Conservation (phyloP, 2,888 invertebrate genomes). For the Cybosia mesomella region DNA sequence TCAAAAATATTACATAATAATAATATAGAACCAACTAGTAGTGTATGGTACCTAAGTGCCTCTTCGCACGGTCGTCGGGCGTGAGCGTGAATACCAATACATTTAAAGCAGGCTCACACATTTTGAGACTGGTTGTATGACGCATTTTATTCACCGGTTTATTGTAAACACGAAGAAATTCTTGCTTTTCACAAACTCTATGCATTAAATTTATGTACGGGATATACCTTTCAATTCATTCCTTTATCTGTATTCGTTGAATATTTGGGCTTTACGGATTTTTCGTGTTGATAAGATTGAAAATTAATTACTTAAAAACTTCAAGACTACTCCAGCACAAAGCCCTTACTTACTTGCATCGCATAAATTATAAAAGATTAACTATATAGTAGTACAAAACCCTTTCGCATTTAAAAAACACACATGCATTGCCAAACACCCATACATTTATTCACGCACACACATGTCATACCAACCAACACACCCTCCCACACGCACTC, state of each 20-base stretch:
- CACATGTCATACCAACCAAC: too few relatives aligned
- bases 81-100: slow-evolving; percentile 65
- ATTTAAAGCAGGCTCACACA: slow-evolving; percentile 65
- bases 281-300: not conserved
- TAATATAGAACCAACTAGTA: slow-evolving; percentile 53
- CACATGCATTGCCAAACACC: too few relatives aligned
- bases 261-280: not conserved
- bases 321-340: too few relatives aligned
- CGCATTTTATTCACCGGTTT: slow-evolving; percentile 50
- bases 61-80: slow-evolving; percentile 46
- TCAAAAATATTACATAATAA: slow-evolving; percentile 35
- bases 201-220: slow-evolving; percentile 14
- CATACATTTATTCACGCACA: too few relatives aligned
- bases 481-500: too few relatives aligned
- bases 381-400: too few relatives aligned
- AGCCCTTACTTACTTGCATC: too few relatives aligned
- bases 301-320: too few relatives aligned
- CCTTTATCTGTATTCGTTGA: not conserved
- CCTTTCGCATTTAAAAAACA: too few relatives aligned
- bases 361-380: too few relatives aligned
- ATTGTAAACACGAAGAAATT: slow-evolving; percentile 28
- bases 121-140: slow-evolving; percentile 46
- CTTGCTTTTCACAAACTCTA: slow-evolving; percentile 35
- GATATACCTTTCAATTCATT: not conserved
- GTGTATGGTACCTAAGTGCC: slow-evolving; percentile 53